Evolutionary conservation across 2,113 vertebrate genomes (phyloP).

Genomic region (Ciconia stormi): DNA sequence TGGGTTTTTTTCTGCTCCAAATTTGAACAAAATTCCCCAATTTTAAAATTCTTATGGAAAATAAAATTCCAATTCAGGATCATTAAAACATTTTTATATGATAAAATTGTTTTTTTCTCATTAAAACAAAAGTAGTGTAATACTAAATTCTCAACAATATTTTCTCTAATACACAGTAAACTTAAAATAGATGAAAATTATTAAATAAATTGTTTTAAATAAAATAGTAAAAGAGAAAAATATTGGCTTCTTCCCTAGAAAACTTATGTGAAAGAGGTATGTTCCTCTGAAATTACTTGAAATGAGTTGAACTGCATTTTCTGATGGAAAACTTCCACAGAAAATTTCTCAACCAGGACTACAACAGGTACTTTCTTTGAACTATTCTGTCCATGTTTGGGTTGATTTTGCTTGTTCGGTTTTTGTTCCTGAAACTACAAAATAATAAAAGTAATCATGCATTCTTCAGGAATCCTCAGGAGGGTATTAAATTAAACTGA

Average conservation of each 20-base stretch:
- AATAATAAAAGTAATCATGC: conserved; percentile 67
- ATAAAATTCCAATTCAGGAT: background rate
- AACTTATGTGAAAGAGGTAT: background rate
- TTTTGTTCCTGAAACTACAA: conserved; percentile 49
- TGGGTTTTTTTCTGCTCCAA: fast-evolving
- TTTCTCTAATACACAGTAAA: background rate
- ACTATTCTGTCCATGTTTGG: background rate
- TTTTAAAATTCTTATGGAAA: background rate
- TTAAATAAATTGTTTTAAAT: background rate
- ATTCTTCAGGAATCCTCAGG: conserved; percentile 69
- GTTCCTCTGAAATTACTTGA: background rate
- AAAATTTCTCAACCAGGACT: background rate
- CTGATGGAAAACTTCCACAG: background rate
- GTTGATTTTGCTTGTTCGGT: background rate
- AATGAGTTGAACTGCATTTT: background rate
- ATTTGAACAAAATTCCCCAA: background rate
- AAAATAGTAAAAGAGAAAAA: background rate
- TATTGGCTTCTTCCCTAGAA: background rate
- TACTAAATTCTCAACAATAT: background rate
- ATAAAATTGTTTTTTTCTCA: background rate
- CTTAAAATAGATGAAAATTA: background rate
- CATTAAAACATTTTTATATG: background rate
- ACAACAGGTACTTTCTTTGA: background rate
- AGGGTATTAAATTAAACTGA: conserved; percentile 71
- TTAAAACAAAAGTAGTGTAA: background rate